phyloP scores from a whole-genome alignment of 2,113 vertebrate genomes.

The Anoura caudifer region DNA sequence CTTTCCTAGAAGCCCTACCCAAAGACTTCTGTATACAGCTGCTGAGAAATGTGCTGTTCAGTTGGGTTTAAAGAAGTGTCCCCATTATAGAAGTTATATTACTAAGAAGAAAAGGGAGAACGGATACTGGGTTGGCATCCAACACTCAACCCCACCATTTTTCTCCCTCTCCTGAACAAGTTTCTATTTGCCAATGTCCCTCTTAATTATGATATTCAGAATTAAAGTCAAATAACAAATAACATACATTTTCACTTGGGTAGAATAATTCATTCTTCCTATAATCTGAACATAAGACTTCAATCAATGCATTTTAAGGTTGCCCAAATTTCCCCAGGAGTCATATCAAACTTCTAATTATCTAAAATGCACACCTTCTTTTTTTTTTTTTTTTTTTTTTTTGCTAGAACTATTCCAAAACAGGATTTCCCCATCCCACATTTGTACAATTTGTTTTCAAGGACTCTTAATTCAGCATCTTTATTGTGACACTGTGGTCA shows the following conservation, averaged over 20 bases:
- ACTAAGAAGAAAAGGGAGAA: neutral
- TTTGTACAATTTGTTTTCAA: constrained; percentile 4
- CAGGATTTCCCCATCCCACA: neutral
- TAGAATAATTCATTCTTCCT: neutral
- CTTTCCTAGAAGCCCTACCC: neutral
- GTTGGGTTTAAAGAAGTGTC: neutral
- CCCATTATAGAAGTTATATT: neutral
- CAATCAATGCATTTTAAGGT: neutral
- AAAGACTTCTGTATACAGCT: neutral
- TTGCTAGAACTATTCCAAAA: neutral
- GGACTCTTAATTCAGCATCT: neutral
- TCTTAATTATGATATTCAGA: neutral
- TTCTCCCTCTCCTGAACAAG: neutral
- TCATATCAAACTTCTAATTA: neutral
- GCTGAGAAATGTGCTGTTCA: neutral
- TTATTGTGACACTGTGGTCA: neutral
- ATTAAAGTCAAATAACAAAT: neutral
- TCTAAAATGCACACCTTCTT: neutral
- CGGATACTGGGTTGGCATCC: neutral
- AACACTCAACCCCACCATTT: neutral
- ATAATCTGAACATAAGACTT: neutral
- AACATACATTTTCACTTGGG: neutral
- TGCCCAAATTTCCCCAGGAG: neutral
- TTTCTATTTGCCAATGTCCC: neutral
- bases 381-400: neutral